Evolutionary conservation across 2,113 vertebrate genomes (phyloP).

Genomic region (Bubo bubo): DNA sequence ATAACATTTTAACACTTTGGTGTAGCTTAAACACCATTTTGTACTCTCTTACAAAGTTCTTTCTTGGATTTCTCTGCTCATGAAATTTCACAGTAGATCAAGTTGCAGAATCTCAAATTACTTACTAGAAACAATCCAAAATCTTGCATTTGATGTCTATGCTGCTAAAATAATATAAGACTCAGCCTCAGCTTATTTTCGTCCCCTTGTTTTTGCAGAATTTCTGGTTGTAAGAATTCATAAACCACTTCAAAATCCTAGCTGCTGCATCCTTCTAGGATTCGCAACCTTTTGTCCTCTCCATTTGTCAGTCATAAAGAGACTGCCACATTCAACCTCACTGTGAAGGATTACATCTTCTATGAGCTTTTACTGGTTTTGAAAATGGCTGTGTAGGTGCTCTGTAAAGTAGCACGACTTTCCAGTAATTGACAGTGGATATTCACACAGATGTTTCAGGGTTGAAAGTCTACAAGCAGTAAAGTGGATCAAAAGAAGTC

Average conservation of each 20-base stretch:
- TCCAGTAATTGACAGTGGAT: not conserved
- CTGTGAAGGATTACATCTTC: not conserved
- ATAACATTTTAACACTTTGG: not conserved
- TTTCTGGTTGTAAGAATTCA: not conserved
- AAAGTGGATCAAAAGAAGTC: not conserved
- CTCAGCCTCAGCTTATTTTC: not conserved
- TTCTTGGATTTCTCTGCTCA: not conserved
- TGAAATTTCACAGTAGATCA: not conserved
- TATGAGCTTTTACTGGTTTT: not conserved
- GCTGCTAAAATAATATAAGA: not conserved
- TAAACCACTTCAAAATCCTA: not conserved
- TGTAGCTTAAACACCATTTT: not conserved
- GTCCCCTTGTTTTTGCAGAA: not conserved
- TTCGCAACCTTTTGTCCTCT: not conserved
- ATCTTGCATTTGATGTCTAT: not conserved
- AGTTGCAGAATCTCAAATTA: not conserved
- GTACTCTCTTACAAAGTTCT: not conserved
- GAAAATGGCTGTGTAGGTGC: not conserved
- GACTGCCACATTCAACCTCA: rapidly evolving
- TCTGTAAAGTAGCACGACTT: not conserved
- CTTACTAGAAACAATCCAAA: not conserved
- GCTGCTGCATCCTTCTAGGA: not conserved
- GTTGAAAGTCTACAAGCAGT: not conserved
- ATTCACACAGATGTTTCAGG: not conserved
- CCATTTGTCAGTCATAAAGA: not conserved